Base-by-base conservation (phyloP, 2,888 invertebrate species). In the Bellardia pandia region DNA sequence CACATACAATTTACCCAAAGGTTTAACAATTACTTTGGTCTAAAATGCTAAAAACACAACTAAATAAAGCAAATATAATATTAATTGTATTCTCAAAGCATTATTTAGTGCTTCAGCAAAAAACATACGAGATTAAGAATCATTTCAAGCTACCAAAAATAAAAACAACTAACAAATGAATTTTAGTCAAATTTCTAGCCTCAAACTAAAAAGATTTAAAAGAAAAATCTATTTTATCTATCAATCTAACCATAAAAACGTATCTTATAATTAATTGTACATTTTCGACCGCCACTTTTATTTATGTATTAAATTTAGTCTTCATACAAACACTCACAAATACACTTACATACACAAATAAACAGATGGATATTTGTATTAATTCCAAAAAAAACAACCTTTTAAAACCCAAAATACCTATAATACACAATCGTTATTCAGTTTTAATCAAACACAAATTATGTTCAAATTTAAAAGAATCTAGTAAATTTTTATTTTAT, bases 171-270 rank as follows among this genome's bases (percentile, higher is more conserved):
- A 45, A 45, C 16, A 79, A 68, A 79, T 42, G 68, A 75, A 85
- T 45, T 72, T 85, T 85, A 88, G 88, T 86, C 85, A 85, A 88
- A 88, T 88, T 79, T 83, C 71, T 88, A 83, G 79, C 71, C 66
- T 76, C 66, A 37, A 37, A 37, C 37, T 6, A 37, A 37, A 37
- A 4, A 6, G 37, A 4, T 37, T 37, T 51, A 48, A 68, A 13
- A 0, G 30, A 71, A 60, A 68, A 64, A 23, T 62, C 13, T 68
- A 72, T 68, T 37, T 8, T 53, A 62, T 37, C 69, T 64, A 45
- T 13, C 13, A 62, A 6, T 30, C 62, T 8, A 48, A 45, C 14
- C n/a, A 42, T 56, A 23, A 16, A 16, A 62, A 30, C 37, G 40
- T 76, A 76, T 37, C 78, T 37, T 13, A 45, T 13, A 11, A 62